Percentiles rank a stretch among this genome's conserved stretches.
Evolutionary conservation across 2,113 vertebrate genomes (phyloP).

Genomic region (Macrotus californicus): DNA sequence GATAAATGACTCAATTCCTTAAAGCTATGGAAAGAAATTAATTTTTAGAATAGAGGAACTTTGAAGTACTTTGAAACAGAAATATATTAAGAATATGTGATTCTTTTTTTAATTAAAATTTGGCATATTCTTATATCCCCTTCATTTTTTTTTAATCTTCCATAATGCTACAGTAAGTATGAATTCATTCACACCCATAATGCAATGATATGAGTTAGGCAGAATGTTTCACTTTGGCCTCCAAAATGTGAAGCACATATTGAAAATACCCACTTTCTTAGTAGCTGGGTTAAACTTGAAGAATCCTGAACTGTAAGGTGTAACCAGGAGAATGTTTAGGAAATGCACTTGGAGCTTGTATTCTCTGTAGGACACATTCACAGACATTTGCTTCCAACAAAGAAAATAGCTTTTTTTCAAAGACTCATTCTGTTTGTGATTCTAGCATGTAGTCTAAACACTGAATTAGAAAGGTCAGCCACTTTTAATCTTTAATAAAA

Average conservation of each 20-base stretch:
- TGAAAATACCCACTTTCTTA: neutral
- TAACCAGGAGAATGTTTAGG: neutral
- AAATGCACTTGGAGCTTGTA: neutral
- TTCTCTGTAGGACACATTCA: neutral
- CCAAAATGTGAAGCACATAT: neutral
- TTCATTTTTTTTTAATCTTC: neutral
- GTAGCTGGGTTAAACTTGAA: neutral
- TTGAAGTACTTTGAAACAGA: constrained; percentile 1
- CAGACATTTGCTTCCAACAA: neutral
- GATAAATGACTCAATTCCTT: neutral
- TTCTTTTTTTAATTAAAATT: neutral
- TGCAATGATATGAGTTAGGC: neutral
- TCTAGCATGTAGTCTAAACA: neutral
- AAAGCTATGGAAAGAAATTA: neutral
- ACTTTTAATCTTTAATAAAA: neutral
- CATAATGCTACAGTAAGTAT: neutral
- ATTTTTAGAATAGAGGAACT: constrained; percentile 26
- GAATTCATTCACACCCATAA: neutral
- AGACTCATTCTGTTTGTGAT: neutral
- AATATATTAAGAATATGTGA: neutral
- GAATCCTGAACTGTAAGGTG: neutral
- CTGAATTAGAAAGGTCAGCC: neutral
- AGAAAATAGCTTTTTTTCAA: neutral
- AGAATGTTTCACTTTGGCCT: neutral
- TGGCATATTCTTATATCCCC: neutral